These are phyloP conservation scores for Hemibagrus guttatus DNA, from an alignment of 2,797 vertebrate genomes.

Conservation along the genomic window DNA sequence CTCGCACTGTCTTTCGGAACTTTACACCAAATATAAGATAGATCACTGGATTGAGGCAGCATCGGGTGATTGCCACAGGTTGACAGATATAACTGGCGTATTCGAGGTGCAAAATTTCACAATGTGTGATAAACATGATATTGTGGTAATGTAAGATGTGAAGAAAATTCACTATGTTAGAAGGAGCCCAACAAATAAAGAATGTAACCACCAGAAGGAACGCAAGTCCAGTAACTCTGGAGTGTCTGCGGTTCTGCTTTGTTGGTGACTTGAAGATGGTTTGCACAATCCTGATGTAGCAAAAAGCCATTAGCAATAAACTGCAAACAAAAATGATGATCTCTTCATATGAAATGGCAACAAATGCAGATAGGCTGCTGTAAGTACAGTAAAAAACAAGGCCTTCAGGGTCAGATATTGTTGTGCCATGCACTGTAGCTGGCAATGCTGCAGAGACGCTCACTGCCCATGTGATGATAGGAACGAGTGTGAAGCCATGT, in stretches of 20 bases:
- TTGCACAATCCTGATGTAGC: slow-evolving; percentile 66
- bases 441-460: slow-evolving; percentile 78
- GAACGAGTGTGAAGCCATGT: slow-evolving; percentile 37
- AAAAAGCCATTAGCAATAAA: slow-evolving; percentile 74
- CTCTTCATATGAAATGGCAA: slow-evolving; percentile 70
- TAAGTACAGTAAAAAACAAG: slow-evolving; percentile 70
- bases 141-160: slow-evolving; percentile 57
- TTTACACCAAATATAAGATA: slow-evolving; percentile 87
- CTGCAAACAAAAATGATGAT: slow-evolving; percentile 75
- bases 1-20: slow-evolving; percentile 80
- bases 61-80: slow-evolving; percentile 85
- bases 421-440: slow-evolving; percentile 66
- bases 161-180: slow-evolving; percentile 82
- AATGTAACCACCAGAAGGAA: slow-evolving; percentile 82
- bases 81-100: slow-evolving; percentile 73
- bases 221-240: slow-evolving; percentile 84
- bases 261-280: slow-evolving; percentile 73
- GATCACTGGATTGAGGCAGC: slow-evolving; percentile 89
- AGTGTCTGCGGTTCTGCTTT: slow-evolving; percentile 68
- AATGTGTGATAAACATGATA: too few species aligned
- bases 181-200: slow-evolving; percentile 89
- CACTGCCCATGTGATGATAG: slow-evolving; percentile 74
- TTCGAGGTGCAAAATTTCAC: too few species aligned
- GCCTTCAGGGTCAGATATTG: neutral
- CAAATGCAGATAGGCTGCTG: slow-evolving; percentile 51